Evolutionary conservation across 2,888 invertebrate species (phyloP).

Genomic region (Aspidiotus destructor): DNA sequence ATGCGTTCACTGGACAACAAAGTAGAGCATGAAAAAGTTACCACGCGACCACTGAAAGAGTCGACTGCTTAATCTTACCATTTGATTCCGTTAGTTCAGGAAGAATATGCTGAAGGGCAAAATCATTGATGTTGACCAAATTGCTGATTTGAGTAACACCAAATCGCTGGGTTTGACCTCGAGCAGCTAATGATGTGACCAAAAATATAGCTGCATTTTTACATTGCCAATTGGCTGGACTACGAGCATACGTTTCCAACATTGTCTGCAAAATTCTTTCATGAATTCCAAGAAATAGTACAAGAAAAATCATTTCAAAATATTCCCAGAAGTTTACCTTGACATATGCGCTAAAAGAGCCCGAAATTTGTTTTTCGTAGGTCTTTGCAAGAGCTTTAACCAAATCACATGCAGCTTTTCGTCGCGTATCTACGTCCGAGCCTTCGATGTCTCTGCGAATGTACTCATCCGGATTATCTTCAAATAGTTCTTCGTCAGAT

Average conservation of each 20-base stretch:
- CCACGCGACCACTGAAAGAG: not conserved
- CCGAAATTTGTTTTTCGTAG: slow-evolving; percentile 78
- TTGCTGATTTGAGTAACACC: slow-evolving; percentile 87
- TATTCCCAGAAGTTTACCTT: slow-evolving; percentile 47
- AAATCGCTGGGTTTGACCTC: slow-evolving; percentile 77
- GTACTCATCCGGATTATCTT: slow-evolving; percentile 96
- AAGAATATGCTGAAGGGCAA: slow-evolving; percentile 75
- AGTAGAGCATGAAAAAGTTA: not conserved
- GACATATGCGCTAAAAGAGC: slow-evolving; percentile 78
- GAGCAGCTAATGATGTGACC: slow-evolving; percentile 86
- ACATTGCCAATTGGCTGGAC: slow-evolving; percentile 78
- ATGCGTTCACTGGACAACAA: slow-evolving; percentile 61
- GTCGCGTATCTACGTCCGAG: slow-evolving; percentile 91
- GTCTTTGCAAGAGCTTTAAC: slow-evolving; percentile 81
- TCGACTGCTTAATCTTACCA: slow-evolving; percentile 45
- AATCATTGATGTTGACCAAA: slow-evolving; percentile 79
- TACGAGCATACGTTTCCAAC: slow-evolving; percentile 65
- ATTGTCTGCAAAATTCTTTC: slow-evolving; percentile 49
- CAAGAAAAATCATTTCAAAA: not conserved
- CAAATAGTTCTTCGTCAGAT: slow-evolving; percentile 91
- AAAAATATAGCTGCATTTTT: slow-evolving; percentile 95
- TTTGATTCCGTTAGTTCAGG: slow-evolving; percentile 70
- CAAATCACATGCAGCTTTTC: slow-evolving; percentile 93
- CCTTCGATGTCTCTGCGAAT: slow-evolving; percentile 95
- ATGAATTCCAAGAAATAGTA: slow-evolving; percentile 15